Percentiles rank a stretch among this genome's conserved stretches.
These are phyloP conservation scores for Andricus quercusramuli DNA, from an alignment of 2,888 invertebrate genomes.

Conservation along the genomic window DNA sequence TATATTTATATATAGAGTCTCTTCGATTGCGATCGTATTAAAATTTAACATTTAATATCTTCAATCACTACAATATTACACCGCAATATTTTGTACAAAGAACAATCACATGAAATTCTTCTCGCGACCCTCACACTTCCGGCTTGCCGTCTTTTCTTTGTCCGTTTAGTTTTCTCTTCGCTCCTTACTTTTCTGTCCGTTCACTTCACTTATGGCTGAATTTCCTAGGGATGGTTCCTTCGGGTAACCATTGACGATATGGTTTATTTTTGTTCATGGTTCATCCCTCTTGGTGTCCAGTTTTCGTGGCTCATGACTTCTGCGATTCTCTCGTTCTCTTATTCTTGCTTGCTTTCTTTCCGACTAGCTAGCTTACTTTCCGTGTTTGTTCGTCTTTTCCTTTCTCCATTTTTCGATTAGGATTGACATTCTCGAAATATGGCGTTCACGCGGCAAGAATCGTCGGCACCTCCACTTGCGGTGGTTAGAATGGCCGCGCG, in stretches of 20 bases:
- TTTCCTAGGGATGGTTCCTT: neutral
- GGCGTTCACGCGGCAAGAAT: slow-evolving; percentile 58
- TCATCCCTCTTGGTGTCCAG: slow-evolving; percentile 46
- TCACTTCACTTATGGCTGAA: neutral
- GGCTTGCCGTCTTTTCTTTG: slow-evolving; percentile 48
- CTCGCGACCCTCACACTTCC: slow-evolving; percentile 62
- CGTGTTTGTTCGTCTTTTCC: slow-evolving; percentile 48
- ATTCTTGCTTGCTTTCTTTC: slow-evolving; percentile 24
- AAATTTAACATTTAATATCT: slow-evolving; percentile 79
- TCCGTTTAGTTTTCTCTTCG: slow-evolving; percentile 38
- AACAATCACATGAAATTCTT: slow-evolving; percentile 82
- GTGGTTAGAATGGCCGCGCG: slow-evolving; percentile 52
- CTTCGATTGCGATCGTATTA: slow-evolving; percentile 78
- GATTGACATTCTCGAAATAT: slow-evolving; percentile 28
- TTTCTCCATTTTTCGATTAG: slow-evolving; percentile 41
- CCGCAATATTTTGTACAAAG: slow-evolving; percentile 82
- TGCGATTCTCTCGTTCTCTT: slow-evolving; percentile 43
- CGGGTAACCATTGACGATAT: neutral
- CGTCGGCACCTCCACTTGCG: slow-evolving; percentile 58
- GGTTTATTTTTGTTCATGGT: slow-evolving; percentile 9
- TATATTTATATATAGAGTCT: slow-evolving; percentile 67
- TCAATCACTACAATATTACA: slow-evolving; percentile 79
- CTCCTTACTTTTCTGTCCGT: slow-evolving; percentile 42
- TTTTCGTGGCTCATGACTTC: slow-evolving; percentile 33
- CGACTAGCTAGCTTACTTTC: slow-evolving; percentile 49